phyloP scores from a whole-genome alignment of 2,797 vertebrate genomes.

The Eulemur mongoz region DNA sequence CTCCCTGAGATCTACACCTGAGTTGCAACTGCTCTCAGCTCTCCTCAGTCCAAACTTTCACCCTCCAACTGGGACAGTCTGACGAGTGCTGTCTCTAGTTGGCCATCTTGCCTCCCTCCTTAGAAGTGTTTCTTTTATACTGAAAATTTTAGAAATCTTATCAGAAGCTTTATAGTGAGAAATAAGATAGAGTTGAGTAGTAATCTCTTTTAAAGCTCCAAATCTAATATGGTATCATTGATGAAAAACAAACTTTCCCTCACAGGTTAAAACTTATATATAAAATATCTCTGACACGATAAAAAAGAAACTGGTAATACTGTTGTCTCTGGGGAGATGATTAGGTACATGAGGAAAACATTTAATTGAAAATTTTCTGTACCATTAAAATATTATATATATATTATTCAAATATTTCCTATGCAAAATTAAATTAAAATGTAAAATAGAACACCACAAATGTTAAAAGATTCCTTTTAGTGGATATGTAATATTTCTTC shows the following conservation, averaged over 20 bases:
- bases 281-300: constrained; percentile 3
- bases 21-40: too few relatives aligned
- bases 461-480: constrained; percentile 10
- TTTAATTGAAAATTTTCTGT: neutral
- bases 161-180: neutral
- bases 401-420: neutral
- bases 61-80: too few relatives aligned
- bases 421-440: constrained; percentile 14
- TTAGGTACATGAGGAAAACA: neutral
- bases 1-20: too few relatives aligned
- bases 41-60: too few relatives aligned
- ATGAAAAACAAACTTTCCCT: constrained; percentile 11
- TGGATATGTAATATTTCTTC: neutral
- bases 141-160: constrained; percentile 9
- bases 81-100: too few relatives aligned
- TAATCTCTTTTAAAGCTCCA: constrained; percentile 8
- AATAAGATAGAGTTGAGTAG: neutral
- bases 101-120: too few relatives aligned
- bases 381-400: neutral
- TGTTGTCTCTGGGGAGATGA: neutral
- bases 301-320: neutral
- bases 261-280: neutral
- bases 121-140: neutral
- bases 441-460: neutral
- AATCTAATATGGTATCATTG: neutral